These are phyloP conservation scores for Otocyon megalotis DNA, from an alignment of 2,113 vertebrate species.

Conservation along the genomic window DNA sequence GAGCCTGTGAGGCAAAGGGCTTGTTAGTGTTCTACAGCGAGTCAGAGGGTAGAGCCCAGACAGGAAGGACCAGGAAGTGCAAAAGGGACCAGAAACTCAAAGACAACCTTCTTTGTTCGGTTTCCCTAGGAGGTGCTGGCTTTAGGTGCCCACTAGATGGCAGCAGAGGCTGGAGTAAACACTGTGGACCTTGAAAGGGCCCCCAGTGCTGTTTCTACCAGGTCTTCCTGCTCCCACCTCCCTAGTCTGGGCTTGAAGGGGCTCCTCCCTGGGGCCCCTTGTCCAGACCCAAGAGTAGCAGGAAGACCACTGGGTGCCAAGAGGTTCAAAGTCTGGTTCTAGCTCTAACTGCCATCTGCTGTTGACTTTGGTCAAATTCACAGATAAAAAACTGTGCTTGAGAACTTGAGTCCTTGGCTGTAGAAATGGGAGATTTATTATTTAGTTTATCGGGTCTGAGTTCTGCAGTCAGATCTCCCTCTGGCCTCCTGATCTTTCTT, in stretches of 20 bases:
- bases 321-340: not conserved
- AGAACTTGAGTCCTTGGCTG: not conserved
- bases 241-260: not conserved
- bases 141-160: not conserved
- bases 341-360: not conserved
- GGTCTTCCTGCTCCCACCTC: not conserved
- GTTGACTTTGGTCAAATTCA: not conserved
- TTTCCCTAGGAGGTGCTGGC: not conserved
- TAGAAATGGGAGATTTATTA: not conserved
- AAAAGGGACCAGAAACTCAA: not conserved
- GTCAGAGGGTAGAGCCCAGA: not conserved
- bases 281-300: not conserved
- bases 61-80: not conserved
- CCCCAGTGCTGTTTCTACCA: not conserved
- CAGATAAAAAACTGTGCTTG: not conserved
- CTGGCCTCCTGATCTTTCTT: not conserved
- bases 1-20: not conserved
- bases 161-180: not conserved
- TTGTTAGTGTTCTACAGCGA: not conserved
- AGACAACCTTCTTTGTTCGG: not conserved
- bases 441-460: not conserved
- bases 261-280: not conserved
- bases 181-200: accelerated
- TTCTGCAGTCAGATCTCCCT: not conserved
- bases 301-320: not conserved